A percentile compares a stretch with the other conserved stretches of the same genome.
phyloP scores from a whole-genome alignment of 2,113 vertebrate species.

The Prochilodus magdalenae region DNA sequence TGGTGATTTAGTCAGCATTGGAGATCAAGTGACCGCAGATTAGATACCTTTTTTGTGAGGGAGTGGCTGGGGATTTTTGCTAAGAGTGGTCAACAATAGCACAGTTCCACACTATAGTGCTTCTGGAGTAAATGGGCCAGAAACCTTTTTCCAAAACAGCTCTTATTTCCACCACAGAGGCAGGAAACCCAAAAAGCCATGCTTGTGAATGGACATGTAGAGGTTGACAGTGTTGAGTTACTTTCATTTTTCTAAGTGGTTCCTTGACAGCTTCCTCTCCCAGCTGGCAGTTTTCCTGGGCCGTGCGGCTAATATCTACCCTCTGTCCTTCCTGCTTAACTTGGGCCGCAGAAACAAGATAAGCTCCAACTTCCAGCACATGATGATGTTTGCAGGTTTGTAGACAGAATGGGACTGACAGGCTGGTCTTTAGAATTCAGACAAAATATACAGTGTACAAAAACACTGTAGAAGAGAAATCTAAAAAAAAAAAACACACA shows the following conservation, averaged over 20 bases:
- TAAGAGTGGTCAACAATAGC: not conserved
- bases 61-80: not conserved
- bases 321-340: constrained; percentile 96
- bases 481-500: too few species aligned
- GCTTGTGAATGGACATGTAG: not conserved
- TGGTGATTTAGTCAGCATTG: not conserved
- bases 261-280: constrained; percentile 77
- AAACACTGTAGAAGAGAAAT: not conserved
- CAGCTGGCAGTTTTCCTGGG: constrained; percentile 95
- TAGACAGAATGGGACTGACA: not conserved
- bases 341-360: constrained; percentile 95
- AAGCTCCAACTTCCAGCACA: constrained; percentile 94
- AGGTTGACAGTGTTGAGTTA: not conserved
- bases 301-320: constrained; percentile 99
- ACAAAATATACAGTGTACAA: too few species aligned
- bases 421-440: not conserved
- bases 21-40: not conserved
- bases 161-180: too few species aligned
- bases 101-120: not conserved
- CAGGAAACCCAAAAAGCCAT: constrained; percentile 8
- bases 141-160: constrained; percentile 2
- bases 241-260: constrained; percentile 24
- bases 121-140: constrained; percentile 5
- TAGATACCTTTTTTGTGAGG: not conserved
- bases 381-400: constrained; percentile 99